A percentile compares a stretch with the other conserved stretches of the same genome.
Evolutionary conservation across 2,113 vertebrate genomes (phyloP).

Genomic region (Otocyon megalotis): DNA sequence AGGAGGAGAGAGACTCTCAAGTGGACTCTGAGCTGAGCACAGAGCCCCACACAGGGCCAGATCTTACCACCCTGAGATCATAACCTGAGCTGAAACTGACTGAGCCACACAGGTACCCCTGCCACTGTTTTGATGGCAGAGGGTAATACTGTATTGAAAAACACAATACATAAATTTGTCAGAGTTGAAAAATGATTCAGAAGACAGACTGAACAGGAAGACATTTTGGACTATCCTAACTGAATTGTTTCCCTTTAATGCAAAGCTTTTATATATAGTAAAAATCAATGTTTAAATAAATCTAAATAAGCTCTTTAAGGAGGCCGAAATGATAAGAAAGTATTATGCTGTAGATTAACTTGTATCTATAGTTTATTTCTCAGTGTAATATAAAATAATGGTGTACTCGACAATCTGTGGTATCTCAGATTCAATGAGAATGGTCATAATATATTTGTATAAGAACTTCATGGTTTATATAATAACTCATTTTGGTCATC

Average conservation of each 20-base stretch:
- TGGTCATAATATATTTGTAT: neutral
- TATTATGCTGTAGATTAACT: neutral
- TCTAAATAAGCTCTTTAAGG: neutral
- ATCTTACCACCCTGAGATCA: too few relatives aligned
- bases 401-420: neutral
- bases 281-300: constrained; percentile 23
- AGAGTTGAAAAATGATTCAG: constrained; percentile 24
- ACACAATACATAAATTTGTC: neutral
- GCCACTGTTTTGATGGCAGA: neutral
- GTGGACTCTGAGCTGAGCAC: neutral
- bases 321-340: neutral
- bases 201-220: neutral
- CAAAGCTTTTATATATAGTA: neutral
- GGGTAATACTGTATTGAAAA: neutral
- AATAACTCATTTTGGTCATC: neutral
- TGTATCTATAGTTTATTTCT: neutral
- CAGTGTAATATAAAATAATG: neutral
- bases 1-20: neutral
- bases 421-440: neutral
- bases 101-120: neutral
- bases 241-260: constrained; percentile 10
- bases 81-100: neutral
- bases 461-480: neutral
- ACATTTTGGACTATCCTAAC: neutral
- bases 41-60: too few relatives aligned